Base-by-base conservation (phyloP, 2,797 vertebrate genomes). In the Rachycentron canadum region DNA sequence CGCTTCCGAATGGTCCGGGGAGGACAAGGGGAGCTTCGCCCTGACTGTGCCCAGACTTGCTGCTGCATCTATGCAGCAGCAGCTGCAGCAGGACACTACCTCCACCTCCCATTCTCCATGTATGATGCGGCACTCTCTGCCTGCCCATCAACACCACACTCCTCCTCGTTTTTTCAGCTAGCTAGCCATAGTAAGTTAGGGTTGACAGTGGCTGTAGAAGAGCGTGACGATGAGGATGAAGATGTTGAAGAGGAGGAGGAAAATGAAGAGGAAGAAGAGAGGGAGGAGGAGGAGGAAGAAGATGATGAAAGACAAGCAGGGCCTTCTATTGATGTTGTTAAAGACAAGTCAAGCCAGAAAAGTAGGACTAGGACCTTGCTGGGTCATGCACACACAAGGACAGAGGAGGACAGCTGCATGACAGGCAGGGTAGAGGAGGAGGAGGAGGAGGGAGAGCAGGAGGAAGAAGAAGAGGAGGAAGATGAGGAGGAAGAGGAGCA, bases 11-110 rank as follows among this genome's bases (percentile, higher is more conserved):
- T 97, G 93, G 94, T 97, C 40, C 91, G 92, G 0, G 90, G 86
- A 0, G 91, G 91, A 14, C 89, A 85, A 63, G 89, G 84, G 21
- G 90, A 90, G 7, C 78, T 91, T 1, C 95, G 95, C 17, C 94
- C 96, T 0, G 95, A 96, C 60, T 96, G 96, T 58, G 86, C 96
- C 62, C 96, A 97, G 57, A 92, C 97, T 1, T 99, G 98, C 92
- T 99, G 97, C 90, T 96, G 97, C 91, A 96, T 98, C 87, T 97
- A 97, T 21, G 96, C 96, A 1, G 93, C 92, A 0, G 90, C 92
- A 0, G 91, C 89, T 0, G 84, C 91, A 7, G 86, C 94, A 0
- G 95, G 95, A 66, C 96, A 96, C 89, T 98, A 97, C 91, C 95
- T 98, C 90, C 96, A 96, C 85, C 90, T 97, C 38, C 97, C 98